Percentiles rank a stretch among this genome's conserved stretches.
Conservation (phyloP, 1,140 invertebrate species). For the Adoxophyes honmai region DNA sequence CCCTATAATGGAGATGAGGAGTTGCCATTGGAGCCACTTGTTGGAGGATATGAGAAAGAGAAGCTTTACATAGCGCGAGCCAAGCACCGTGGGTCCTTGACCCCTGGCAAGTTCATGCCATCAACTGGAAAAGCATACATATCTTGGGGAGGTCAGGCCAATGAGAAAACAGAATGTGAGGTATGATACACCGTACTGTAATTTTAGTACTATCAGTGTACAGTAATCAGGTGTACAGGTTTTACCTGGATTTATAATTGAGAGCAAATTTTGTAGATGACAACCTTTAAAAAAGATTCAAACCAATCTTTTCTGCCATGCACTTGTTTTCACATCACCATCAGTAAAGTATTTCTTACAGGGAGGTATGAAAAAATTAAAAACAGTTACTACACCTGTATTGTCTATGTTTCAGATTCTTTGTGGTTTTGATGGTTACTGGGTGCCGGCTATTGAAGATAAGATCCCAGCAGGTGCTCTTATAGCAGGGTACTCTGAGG, state of each 20-base stretch:
- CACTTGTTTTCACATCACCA: too few species aligned
- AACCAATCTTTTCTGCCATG: too few species aligned
- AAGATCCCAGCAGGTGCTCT: conserved; percentile 82
- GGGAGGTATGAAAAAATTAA: too few species aligned
- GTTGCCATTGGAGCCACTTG: conserved; percentile 82
- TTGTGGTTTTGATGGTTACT: conserved; percentile 46
- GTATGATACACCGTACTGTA: conserved; percentile 43
- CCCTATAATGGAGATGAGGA: conserved; percentile 32
- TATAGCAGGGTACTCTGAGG: conserved; percentile 80
- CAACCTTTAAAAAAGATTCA: too few species aligned
- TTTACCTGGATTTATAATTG: too few species aligned
- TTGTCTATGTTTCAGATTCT: conserved; percentile 20
- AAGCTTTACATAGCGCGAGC: conserved; percentile 82
- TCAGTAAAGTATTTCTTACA: too few species aligned
- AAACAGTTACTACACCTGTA: too few species aligned
- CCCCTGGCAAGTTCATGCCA: conserved; percentile 85
- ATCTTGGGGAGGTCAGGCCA: conserved; percentile 85
- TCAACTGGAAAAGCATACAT: conserved; percentile 83
- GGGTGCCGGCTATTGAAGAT: conserved; percentile 80
- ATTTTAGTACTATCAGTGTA: too few species aligned
- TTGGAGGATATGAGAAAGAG: conserved; percentile 83
- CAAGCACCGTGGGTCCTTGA: conserved; percentile 77
- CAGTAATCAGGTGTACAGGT: too few species aligned
- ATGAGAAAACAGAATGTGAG: conserved; percentile 84
- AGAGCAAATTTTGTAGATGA: too few species aligned